phyloP scores from a whole-genome alignment of 2,113 vertebrate genomes.

The Bufo gargarizans region DNA sequence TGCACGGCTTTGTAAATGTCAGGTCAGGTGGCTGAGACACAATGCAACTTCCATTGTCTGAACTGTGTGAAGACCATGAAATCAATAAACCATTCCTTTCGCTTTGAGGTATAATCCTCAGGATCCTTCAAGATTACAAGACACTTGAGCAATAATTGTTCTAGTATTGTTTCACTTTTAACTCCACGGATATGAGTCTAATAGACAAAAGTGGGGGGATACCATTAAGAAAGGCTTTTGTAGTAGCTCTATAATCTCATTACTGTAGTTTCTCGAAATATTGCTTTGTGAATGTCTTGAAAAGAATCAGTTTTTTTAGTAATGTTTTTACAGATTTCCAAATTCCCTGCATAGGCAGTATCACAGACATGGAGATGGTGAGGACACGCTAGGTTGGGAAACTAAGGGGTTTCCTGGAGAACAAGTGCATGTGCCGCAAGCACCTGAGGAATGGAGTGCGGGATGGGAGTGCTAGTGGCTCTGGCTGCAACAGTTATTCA shows the following conservation, averaged over 20 bases:
- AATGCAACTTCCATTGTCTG: constrained; percentile 29
- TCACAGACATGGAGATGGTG: too few relatives aligned
- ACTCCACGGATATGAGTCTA: not conserved
- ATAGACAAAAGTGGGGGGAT: not conserved
- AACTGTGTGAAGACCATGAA: not conserved
- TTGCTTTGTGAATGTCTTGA: not conserved
- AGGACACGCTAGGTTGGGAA: too few relatives aligned
- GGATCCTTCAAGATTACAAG: not conserved
- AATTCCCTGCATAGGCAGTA: too few relatives aligned
- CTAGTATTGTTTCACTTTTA: not conserved
- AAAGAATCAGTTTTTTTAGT: too few relatives aligned
- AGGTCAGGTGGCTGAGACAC: constrained; percentile 18
- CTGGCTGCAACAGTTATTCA: too few relatives aligned
- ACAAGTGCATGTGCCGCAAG: too few relatives aligned
- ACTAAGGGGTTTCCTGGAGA: too few relatives aligned
- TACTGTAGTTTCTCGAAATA: not conserved
- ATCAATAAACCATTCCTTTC: not conserved
- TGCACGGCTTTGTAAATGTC: constrained; percentile 15
- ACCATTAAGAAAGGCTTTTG: too few relatives aligned
- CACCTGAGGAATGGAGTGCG: too few relatives aligned
- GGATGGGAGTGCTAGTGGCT: too few relatives aligned
- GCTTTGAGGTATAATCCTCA: not conserved
- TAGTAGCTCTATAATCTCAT: not conserved
- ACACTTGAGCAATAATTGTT: not conserved
- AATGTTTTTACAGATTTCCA: too few relatives aligned